A percentile compares a stretch with the other conserved stretches of the same genome.
Conservation (phyloP, 2,113 vertebrate genomes). For the Hemibagrus wyckioides region DNA sequence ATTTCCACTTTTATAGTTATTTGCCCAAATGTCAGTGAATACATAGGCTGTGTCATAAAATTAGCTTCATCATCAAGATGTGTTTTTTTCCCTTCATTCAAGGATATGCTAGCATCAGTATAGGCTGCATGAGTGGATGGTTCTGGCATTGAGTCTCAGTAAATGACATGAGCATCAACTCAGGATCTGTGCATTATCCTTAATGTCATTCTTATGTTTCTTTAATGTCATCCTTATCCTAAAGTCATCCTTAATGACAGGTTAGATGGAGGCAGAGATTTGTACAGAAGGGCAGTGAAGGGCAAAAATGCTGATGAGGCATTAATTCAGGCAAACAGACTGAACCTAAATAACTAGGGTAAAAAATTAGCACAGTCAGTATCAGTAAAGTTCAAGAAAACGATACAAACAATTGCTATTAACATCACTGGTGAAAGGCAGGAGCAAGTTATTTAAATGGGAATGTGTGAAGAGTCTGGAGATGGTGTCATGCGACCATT, state of each 20-base stretch:
- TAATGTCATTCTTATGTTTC: not conserved
- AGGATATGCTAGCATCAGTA: not conserved
- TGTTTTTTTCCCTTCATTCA: not conserved
- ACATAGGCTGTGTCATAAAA: not conserved
- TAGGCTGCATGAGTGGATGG: not conserved
- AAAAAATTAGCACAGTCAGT: not conserved
- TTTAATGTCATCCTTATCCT: not conserved
- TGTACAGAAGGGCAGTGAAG: not conserved
- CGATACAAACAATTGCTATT: not conserved
- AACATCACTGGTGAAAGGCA: not conserved
- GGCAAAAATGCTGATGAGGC: not conserved
- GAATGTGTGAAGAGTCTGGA: not conserved
- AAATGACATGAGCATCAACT: not conserved
- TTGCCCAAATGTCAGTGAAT: conserved; percentile 1
- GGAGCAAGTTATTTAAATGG: not conserved
- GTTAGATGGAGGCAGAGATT: not conserved
- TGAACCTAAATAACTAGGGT: not conserved
- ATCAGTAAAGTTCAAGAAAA: not conserved
- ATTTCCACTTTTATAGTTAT: conserved; percentile 15
- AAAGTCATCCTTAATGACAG: not conserved
- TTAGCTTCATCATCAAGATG: not conserved
- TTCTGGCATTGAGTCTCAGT: not conserved
- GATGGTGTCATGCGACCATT: not conserved
- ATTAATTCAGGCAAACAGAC: not conserved
- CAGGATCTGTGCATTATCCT: not conserved